Base-by-base conservation (phyloP, 2,888 invertebrate species). In the Sisyra terminalis region DNA sequence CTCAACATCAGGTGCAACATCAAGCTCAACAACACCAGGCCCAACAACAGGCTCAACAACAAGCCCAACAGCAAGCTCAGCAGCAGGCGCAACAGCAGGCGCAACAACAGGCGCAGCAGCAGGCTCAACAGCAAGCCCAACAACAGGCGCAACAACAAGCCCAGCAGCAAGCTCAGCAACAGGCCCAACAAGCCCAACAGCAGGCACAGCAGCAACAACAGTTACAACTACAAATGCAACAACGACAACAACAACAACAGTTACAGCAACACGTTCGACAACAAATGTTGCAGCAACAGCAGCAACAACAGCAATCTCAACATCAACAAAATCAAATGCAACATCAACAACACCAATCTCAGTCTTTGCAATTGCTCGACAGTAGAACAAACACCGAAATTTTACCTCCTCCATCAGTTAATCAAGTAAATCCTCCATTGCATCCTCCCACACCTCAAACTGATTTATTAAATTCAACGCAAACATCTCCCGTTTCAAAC, bases 391-490 rank as follows among this genome's bases (percentile, higher is more conserved):
- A 35, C 47, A 46, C 42, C 43, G 46, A 29, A 24, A 24, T 24
- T 5, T 45, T 46, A 39, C 45, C 46, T 36, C 47, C 46, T 18
- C 46, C 24, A 3, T 7, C 24, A 7, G 24, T 24, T 7, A 45
- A 43, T 13, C 44, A 44, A 16, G 46, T 44, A 29, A 46, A 30
- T 14, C 18, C 45, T 14, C 40, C 48, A 46, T 59, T 60, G 10
- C 61, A 63, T 48, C 60, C 60, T 47, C 60, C 63, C 3, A 59
- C 56, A 46, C 60, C 62, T 50, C 61, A 62, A 17, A 60, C 63
- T n/a, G 58, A 59, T 49, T 53, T 53, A 29, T 24, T 24, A 7
- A 24, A 24, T 7, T 24, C 24, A 7, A 49, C 53, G 34, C 44
- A 52, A 38, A 49, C 55, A 8, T 51, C 53, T 30, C 53, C 57